phyloP scores from a whole-genome alignment of 1,140 invertebrate genomes.

The Philopotamus ludificatus region DNA sequence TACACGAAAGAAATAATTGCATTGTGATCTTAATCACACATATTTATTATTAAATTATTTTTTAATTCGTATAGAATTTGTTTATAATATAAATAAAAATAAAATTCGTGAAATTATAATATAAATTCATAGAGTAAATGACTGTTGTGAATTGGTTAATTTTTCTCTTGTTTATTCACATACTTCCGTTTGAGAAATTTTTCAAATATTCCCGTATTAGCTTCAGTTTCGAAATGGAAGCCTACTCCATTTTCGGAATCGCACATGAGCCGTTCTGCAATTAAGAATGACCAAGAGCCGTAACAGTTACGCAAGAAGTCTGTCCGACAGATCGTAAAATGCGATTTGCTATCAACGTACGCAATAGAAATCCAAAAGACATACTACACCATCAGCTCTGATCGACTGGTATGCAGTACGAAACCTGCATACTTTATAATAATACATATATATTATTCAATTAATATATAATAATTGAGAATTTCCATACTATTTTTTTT shows the following conservation, averaged over 20 bases:
- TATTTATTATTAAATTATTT: too few species aligned
- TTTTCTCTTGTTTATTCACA: too few species aligned
- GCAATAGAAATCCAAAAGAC: constrained; percentile 23
- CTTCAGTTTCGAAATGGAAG: background rate
- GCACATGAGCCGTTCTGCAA: background rate
- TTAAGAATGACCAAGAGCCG: constrained; percentile 20
- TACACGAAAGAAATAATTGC: too few species aligned
- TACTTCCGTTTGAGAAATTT: too few species aligned
- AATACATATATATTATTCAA: background rate
- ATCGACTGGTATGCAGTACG: background rate
- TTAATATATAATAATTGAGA: background rate
- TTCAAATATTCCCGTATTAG: too few species aligned
- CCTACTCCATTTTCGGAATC: background rate
- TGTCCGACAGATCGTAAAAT: background rate
- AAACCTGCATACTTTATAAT: background rate
- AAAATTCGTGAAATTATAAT: too few species aligned
- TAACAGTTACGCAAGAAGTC: constrained; percentile 20
- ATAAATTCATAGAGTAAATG: too few species aligned
- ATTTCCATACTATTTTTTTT: too few species aligned
- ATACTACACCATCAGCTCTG: background rate
- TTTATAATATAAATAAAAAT: too few species aligned
- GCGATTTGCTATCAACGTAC: constrained; percentile 22
- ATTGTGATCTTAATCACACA: too few species aligned
- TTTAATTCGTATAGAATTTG: too few species aligned
- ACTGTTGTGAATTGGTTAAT: too few species aligned